Evolutionary conservation across 2,797 vertebrate genomes (phyloP).

Genomic region (Clangula hyemalis): DNA sequence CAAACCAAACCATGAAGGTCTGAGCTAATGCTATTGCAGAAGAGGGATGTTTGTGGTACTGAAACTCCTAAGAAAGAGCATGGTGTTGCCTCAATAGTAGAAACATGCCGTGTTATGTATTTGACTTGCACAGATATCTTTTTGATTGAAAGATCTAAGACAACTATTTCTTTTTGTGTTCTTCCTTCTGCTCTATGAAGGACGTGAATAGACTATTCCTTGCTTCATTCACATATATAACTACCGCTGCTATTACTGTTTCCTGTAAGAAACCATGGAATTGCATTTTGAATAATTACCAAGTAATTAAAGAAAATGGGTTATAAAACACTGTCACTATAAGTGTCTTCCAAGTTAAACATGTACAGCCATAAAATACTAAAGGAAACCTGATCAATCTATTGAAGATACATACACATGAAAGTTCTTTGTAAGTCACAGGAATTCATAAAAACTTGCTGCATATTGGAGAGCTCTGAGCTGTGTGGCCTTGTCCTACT

Average conservation of each 20-base stretch:
- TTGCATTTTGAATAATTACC: constrained; percentile 23
- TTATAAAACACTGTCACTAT: constrained; percentile 15
- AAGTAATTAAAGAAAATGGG: neutral
- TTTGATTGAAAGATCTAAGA: neutral
- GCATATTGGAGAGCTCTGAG: neutral
- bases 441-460: constrained; percentile 32
- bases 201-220: neutral
- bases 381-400: constrained; percentile 27
- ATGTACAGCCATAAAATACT: constrained; percentile 41
- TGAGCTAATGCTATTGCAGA: neutral
- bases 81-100: neutral
- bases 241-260: neutral
- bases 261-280: neutral
- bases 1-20: neutral
- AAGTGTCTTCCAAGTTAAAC: constrained; percentile 38
- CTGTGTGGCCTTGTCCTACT: neutral
- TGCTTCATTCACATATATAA: neutral
- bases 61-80: neutral
- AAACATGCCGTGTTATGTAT: neutral
- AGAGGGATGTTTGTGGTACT: neutral
- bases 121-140: neutral
- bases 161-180: neutral
- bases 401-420: neutral
- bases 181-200: neutral
- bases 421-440: constrained; percentile 27